These are phyloP conservation scores for Pentamera pediparva DNA, from an alignment of 53 echinoderm and acorn worm genomes.

Conservation along the genomic window DNA sequence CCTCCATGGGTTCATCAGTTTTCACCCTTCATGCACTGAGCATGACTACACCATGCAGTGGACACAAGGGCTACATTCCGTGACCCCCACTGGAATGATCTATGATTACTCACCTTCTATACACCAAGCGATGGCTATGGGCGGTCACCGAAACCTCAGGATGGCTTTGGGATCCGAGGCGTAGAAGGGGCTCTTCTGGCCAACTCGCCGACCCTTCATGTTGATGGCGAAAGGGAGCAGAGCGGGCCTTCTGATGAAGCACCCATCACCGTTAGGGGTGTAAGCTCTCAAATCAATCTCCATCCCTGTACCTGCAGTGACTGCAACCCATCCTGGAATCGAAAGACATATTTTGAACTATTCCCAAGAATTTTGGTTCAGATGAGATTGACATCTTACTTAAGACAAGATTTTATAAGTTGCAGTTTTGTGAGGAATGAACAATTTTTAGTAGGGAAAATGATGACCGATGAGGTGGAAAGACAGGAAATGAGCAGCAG, in stretches of 20 bases:
- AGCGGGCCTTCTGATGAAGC: conserved; percentile 61
- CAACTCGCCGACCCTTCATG: conserved; percentile 55
- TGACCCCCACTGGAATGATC: too few relatives aligned
- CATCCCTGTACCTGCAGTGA: conserved; percentile 65
- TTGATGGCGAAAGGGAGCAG: conserved; percentile 74
- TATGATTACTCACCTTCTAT: too few relatives aligned
- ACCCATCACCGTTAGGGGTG: conserved; percentile 82
- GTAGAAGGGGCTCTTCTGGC: conserved; percentile 57
- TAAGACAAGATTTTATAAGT: neutral
- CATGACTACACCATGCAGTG: too few relatives aligned
- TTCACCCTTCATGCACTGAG: too few relatives aligned
- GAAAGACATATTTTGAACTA: neutral
- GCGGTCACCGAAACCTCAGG: neutral
- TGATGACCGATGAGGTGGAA: too few relatives aligned
- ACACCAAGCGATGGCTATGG: too few relatives aligned
- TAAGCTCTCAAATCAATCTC: conserved; percentile 59
- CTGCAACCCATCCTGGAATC: conserved; percentile 73
- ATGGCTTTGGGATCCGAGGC: conserved; percentile 19
- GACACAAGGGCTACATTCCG: too few relatives aligned
- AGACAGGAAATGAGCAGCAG: too few relatives aligned
- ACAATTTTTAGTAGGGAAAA: too few relatives aligned
- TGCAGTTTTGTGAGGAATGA: neutral
- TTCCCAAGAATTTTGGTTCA: neutral
- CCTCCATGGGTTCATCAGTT: too few relatives aligned
- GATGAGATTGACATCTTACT: neutral